Conservation (phyloP, 2,113 vertebrate species). For the Cottus gobio region DNA sequence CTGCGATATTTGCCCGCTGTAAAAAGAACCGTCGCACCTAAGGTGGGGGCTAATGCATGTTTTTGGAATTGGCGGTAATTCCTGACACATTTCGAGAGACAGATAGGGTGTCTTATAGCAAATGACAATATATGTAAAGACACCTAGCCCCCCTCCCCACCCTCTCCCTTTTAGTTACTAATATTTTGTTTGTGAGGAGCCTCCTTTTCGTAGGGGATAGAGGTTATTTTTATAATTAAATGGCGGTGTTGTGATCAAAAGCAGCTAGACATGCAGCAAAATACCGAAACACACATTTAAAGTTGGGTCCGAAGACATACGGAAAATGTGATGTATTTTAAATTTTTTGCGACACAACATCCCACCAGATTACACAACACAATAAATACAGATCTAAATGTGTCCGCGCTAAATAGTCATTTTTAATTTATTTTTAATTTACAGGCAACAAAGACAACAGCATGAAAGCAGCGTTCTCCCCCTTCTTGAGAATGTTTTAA, state of each 20-base stretch:
- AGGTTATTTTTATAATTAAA: constrained; percentile 75
- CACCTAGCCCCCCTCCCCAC: constrained; percentile 61
- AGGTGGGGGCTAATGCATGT: constrained; percentile 87
- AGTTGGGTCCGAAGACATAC: constrained; percentile 26
- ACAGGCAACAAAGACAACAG: constrained; percentile 32
- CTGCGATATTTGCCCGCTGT: constrained; percentile 83
- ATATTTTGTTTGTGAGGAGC: constrained; percentile 76
- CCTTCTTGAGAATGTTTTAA: constrained; percentile 1
- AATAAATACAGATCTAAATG: constrained; percentile 19
- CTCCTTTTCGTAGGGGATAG: constrained; percentile 46
- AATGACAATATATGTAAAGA: constrained; percentile 83
- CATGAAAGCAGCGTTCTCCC: constrained; percentile 10
- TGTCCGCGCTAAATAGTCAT: background rate
- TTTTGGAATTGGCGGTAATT: constrained; percentile 86
- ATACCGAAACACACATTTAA: constrained; percentile 44
- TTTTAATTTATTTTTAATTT: constrained; percentile 24
- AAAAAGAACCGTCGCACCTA: constrained; percentile 80
- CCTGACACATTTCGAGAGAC: constrained; percentile 84
- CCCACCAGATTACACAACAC: background rate
- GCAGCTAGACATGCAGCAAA: constrained; percentile 43
- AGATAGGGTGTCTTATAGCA: constrained; percentile 83
- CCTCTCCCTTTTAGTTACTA: constrained; percentile 65
- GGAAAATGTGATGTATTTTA: constrained; percentile 16
- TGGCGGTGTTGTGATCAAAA: constrained; percentile 56
- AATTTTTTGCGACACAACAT: constrained; percentile 1